Percentiles rank a stretch among this genome's conserved stretches.
phyloP scores from a whole-genome alignment of 1,140 invertebrate genomes.

The Leptinotarsa defecta region DNA sequence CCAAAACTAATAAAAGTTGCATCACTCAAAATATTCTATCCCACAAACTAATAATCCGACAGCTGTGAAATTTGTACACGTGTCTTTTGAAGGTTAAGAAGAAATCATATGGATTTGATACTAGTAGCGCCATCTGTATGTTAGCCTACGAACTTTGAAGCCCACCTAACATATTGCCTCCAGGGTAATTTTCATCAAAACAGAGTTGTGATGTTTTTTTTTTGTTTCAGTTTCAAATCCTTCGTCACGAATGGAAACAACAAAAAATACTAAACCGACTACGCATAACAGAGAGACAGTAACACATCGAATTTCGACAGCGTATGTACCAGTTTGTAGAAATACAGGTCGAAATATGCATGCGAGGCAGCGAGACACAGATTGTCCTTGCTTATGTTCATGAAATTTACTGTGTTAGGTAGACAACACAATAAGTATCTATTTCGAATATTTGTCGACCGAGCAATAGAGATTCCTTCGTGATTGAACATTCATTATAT shows the following conservation, averaged over 20 bases:
- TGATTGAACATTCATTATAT: neutral
- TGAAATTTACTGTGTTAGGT: slow-evolving; percentile 52
- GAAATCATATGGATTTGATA: too few species aligned
- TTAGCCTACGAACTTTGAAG: too few species aligned
- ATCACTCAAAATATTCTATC: too few species aligned
- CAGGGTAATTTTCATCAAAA: too few species aligned
- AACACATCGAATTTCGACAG: slow-evolving; percentile 50
- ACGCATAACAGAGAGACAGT: slow-evolving; percentile 29
- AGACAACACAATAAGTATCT: slow-evolving; percentile 45
- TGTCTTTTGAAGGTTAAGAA: too few species aligned
- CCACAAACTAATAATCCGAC: too few species aligned
- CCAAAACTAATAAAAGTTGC: too few species aligned
- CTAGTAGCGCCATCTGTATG: too few species aligned
- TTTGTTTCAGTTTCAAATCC: slow-evolving; percentile 25
- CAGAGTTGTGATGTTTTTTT: too few species aligned
- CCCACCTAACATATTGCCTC: too few species aligned
- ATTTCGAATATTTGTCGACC: neutral
- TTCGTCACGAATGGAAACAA: slow-evolving; percentile 3
- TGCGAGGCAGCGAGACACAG: slow-evolving; percentile 43
- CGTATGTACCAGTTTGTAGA: slow-evolving; percentile 56
- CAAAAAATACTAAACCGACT: slow-evolving; percentile 7
- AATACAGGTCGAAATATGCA: slow-evolving; percentile 47
- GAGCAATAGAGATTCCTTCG: neutral
- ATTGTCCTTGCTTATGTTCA: slow-evolving; percentile 55
- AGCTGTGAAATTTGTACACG: too few species aligned